phyloP scores from a whole-genome alignment of 2,113 vertebrate species.

The Noctilio leporinus region DNA sequence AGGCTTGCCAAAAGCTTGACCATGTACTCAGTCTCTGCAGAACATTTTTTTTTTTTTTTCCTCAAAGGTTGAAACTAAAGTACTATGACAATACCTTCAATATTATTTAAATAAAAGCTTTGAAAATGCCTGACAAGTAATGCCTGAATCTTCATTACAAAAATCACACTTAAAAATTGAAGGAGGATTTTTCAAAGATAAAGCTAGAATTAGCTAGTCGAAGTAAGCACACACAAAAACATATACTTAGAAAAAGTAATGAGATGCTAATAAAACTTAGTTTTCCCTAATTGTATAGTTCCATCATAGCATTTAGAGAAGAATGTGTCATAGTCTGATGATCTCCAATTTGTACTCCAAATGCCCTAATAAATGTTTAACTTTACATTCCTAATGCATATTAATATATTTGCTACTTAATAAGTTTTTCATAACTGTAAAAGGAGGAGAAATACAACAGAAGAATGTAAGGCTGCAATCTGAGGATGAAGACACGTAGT shows the following conservation, averaged over 20 bases:
- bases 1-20: slow-evolving; percentile 40
- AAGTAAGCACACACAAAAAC: not conserved
- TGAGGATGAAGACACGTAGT: not conserved
- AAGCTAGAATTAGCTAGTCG: too few relatives aligned
- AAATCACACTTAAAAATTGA: not conserved
- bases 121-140: not conserved
- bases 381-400: not conserved
- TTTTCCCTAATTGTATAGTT: not conserved
- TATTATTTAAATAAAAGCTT: slow-evolving; percentile 39
- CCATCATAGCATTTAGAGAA: not conserved
- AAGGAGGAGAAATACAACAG: not conserved
- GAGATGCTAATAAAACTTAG: not conserved
- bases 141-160: not conserved
- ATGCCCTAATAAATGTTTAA: not conserved
- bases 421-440: not conserved
- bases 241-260: not conserved
- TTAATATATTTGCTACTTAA: not conserved
- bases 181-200: not conserved
- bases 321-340: not conserved
- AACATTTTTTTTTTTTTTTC: not conserved
- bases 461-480: not conserved
- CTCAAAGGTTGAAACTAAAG: slow-evolving; percentile 48
- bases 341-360: not conserved
- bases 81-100: not conserved
- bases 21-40: not conserved